phyloP scores from a whole-genome alignment of 2,797 vertebrate genomes.

The Acestrorhynchus altus region DNA sequence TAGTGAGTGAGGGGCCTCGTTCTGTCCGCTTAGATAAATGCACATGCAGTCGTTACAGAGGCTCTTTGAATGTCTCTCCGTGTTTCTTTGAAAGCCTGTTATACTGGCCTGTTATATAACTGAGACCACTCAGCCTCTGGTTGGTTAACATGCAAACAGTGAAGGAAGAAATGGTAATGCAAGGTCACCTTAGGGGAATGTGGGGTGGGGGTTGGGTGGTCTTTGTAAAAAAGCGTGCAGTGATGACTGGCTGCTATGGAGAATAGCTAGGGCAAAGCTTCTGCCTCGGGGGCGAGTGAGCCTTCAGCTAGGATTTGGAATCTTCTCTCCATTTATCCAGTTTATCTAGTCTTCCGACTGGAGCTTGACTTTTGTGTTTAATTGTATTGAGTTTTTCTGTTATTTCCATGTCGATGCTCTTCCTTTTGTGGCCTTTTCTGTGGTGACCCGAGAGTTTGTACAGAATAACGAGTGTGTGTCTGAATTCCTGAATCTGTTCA shows the following conservation, averaged over 20 bases:
- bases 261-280: neutral
- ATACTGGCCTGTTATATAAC: slow-evolving; percentile 2
- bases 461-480: neutral
- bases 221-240: neutral
- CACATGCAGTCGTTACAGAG: neutral
- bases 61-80: neutral
- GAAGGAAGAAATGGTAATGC: neutral
- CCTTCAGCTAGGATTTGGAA: no score
- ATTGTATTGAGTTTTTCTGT: neutral
- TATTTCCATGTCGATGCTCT: neutral
- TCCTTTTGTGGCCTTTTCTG: neutral
- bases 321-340: neutral
- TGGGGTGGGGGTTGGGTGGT: neutral
- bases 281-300: neutral
- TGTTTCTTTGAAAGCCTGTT: neutral
- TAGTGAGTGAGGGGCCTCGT: neutral
- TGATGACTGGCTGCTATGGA: neutral
- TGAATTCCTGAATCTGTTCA: neutral
- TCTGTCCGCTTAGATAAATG: neutral
- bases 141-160: neutral
- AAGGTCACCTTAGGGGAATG: neutral
- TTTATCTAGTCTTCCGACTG: no score
- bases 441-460: neutral
- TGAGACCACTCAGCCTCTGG: neutral
- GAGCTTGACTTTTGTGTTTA: neutral